phyloP scores from a whole-genome alignment of 1,140 invertebrate species.

The Drosophila nigrodunni region DNA sequence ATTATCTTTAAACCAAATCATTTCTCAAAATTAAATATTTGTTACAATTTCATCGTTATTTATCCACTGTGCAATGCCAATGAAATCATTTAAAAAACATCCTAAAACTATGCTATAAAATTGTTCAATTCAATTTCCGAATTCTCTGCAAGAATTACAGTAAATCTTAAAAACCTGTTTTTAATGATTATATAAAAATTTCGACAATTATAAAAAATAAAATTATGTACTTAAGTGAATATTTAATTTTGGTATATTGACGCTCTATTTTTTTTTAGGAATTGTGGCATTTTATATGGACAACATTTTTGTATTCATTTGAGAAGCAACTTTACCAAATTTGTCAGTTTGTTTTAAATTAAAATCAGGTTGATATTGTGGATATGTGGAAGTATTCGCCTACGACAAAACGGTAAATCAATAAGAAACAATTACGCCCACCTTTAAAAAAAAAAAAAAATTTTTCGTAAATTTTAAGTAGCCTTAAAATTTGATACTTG shows the following conservation, averaged over 20 bases:
- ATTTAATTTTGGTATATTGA: not conserved
- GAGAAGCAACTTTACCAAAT: slow-evolving; percentile 7
- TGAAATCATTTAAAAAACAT: not conserved
- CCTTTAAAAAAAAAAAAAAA: not conserved
- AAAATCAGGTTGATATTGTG: not conserved
- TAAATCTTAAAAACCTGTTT: not conserved
- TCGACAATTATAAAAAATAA: not conserved
- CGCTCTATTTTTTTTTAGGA: not conserved
- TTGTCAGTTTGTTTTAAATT: slow-evolving; percentile 6
- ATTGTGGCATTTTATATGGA: not conserved
- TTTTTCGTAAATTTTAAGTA: slow-evolving; percentile 17
- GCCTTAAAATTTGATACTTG: slow-evolving; percentile 10
- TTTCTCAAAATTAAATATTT: no score
- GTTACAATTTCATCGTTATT: not conserved
- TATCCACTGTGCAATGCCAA: not conserved
- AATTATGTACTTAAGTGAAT: not conserved
- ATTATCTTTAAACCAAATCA: no score
- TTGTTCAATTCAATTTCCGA: not conserved
- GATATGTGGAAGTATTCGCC: not conserved
- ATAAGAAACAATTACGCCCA: slow-evolving; percentile 40
- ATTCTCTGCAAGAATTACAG: slow-evolving; percentile 4
- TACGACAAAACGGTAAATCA: slow-evolving; percentile 38
- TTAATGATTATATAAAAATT: not conserved
- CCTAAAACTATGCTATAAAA: slow-evolving; percentile 17
- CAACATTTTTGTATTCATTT: not conserved